Conservation (phyloP, 2,113 vertebrate genomes). For the Sylvia atricapilla region DNA sequence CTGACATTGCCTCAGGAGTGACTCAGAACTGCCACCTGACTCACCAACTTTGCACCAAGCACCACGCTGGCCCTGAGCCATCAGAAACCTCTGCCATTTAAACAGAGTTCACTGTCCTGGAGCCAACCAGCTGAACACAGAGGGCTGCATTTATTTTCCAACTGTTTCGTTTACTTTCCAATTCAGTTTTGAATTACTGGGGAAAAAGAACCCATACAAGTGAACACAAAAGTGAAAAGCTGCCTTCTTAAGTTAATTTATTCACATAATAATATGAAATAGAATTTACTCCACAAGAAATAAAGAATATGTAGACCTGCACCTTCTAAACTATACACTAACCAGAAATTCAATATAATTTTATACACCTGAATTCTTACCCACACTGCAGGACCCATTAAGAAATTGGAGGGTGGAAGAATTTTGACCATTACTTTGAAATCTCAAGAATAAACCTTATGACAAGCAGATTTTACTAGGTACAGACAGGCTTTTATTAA, state of each 20-base stretch:
- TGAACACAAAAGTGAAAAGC: background rate
- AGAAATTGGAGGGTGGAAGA: background rate
- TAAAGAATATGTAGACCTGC: background rate
- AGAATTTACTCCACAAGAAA: background rate
- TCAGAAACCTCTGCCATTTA: background rate
- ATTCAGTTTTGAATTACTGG: background rate
- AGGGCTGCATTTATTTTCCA: background rate
- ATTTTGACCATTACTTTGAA: background rate
- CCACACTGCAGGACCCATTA: background rate
- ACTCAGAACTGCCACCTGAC: constrained; percentile 31
- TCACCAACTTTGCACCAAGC: background rate
- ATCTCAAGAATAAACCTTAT: background rate
- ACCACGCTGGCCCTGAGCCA: background rate
- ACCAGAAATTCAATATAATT: background rate
- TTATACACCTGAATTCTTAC: background rate
- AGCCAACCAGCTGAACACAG: background rate
- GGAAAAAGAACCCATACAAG: background rate
- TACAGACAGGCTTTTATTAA: background rate
- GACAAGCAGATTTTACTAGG: background rate
- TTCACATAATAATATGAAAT: background rate
- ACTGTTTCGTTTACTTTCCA: background rate
- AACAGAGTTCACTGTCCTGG: background rate
- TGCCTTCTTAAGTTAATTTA: background rate
- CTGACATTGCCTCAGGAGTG: background rate
- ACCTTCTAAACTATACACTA: background rate